These are phyloP conservation scores for Saccopteryx leptura DNA, from an alignment of 2,113 vertebrate genomes.

Conservation along the genomic window DNA sequence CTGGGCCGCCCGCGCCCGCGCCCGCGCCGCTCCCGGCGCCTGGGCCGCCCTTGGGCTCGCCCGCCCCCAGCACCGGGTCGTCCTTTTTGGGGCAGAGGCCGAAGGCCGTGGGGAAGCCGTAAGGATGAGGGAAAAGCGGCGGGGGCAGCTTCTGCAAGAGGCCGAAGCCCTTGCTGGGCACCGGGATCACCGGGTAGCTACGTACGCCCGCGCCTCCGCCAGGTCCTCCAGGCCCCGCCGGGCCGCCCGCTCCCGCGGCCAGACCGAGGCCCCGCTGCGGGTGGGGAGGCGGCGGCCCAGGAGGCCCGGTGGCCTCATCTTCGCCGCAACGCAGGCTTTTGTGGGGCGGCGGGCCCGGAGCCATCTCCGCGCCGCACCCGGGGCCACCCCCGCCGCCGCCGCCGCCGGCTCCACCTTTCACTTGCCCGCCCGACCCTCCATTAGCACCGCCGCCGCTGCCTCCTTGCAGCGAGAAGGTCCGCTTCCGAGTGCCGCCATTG, in stretches of 20 bases:
- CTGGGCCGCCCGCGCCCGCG: conserved; percentile 70
- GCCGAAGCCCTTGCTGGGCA: conserved; percentile 97
- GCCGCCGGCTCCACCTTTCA: conserved; percentile 74
- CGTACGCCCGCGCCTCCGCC: conserved; percentile 88
- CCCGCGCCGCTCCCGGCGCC: conserved; percentile 75
- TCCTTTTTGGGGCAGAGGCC: conserved; percentile 97
- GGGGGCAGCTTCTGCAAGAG: conserved; percentile 96
- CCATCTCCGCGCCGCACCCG: conserved; percentile 78
- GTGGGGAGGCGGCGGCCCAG: conserved; percentile 90
- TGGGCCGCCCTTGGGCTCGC: conserved; percentile 84
- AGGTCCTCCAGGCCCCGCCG: conserved; percentile 78
- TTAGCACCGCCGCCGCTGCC: conserved; percentile 78
- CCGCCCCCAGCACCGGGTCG: conserved; percentile 87
- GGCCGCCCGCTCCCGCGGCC: conserved; percentile 84
- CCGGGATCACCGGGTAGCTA: conserved; percentile 96
- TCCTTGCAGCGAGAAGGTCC: conserved; percentile 93
- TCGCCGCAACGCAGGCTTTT: conserved; percentile 87
- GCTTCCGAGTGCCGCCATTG: conserved; percentile 96
- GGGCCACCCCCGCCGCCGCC: conserved; percentile 74
- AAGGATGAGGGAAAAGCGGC: conserved; percentile 95
- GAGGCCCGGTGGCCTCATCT: conserved; percentile 84
- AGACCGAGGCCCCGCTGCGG: conserved; percentile 87
- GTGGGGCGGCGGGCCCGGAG: conserved; percentile 83
- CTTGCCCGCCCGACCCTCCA: conserved; percentile 69
- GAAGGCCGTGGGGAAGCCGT: conserved; percentile 94